Percentiles rank a stretch among this genome's conserved stretches.
These are phyloP conservation scores for Agrotis clavis DNA, from an alignment of 2,888 invertebrate genomes.

Conservation along the genomic window DNA sequence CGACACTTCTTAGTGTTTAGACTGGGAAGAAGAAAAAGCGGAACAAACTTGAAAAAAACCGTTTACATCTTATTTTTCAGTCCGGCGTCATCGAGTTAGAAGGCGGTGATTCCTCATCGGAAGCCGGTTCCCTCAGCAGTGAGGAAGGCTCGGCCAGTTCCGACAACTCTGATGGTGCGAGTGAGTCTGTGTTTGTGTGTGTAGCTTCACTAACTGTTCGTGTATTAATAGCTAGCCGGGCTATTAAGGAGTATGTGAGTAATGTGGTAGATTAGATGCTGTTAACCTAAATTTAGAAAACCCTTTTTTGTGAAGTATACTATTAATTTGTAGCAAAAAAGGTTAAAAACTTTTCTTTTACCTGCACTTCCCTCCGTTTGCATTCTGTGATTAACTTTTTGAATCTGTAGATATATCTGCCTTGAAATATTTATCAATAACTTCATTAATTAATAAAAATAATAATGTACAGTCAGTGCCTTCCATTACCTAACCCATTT, in stretches of 20 bases:
- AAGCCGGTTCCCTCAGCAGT: conserved; percentile 93
- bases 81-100: conserved; percentile 88
- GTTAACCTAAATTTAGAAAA: not conserved
- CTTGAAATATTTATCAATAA: too few relatives aligned
- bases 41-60: too few relatives aligned
- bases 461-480: too few relatives aligned
- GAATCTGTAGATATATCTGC: too few relatives aligned
- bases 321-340: too few relatives aligned
- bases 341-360: not conserved
- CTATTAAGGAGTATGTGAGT: conserved; percentile 27
- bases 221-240: conserved; percentile 17
- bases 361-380: too few relatives aligned
- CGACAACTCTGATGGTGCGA: conserved; percentile 91
- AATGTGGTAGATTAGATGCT: not conserved
- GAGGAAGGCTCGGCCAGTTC: conserved; percentile 93
- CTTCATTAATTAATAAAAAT: too few relatives aligned
- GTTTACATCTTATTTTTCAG: too few relatives aligned
- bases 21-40: too few relatives aligned
- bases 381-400: too few relatives aligned
- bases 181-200: conserved; percentile 68
- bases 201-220: conserved; percentile 28
- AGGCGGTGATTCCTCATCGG: conserved; percentile 93
- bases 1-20: too few relatives aligned
- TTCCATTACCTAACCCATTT: too few relatives aligned
- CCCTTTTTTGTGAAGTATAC: not conserved